Conservation (phyloP, 2,797 vertebrate species). For the Menidia menidia region DNA sequence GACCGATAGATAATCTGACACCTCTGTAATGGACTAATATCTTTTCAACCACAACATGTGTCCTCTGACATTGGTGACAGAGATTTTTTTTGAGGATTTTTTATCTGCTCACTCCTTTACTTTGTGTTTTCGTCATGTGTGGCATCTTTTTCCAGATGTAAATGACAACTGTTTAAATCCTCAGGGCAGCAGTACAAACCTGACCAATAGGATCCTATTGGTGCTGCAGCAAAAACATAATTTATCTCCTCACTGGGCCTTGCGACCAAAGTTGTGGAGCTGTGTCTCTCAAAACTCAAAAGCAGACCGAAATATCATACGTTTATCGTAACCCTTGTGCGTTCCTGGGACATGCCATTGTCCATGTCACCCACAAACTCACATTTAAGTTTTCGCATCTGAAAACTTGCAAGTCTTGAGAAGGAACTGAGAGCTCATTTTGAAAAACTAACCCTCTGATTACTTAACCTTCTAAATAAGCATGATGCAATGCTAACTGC, state of each 20-base stretch:
- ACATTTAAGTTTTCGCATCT: no score
- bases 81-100: no score
- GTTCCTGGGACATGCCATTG: not conserved
- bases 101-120: no score
- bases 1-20: not conserved
- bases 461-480: no score
- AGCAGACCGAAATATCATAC: not conserved
- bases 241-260: not conserved
- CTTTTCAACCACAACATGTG: not conserved
- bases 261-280: not conserved
- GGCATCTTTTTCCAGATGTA: not conserved
- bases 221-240: not conserved
- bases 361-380: not conserved
- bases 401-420: no score
- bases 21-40: not conserved
- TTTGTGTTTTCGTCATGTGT: no score
- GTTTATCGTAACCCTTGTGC: not conserved
- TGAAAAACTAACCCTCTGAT: no score
- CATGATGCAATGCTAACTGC: no score
- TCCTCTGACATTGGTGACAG: not conserved
- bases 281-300: slow-evolving; percentile 1
- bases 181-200: not conserved
- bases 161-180: not conserved
- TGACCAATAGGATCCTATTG: slow-evolving; percentile 5
- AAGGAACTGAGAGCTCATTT: no score